phyloP scores from a whole-genome alignment of 2,797 vertebrate genomes.

The Paguma larvata region DNA sequence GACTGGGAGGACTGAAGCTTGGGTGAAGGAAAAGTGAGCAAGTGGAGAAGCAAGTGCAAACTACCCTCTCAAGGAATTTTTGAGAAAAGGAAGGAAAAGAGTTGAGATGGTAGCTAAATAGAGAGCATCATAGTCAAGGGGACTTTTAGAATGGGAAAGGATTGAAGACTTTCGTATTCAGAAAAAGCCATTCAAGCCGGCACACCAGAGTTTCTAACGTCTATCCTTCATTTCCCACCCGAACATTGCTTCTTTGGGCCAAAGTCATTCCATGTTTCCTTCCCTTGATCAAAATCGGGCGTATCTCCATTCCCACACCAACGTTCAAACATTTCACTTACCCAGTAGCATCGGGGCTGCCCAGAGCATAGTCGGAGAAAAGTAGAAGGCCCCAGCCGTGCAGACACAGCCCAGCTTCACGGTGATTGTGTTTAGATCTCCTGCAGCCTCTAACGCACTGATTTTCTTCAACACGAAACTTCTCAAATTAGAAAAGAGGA shows the following conservation, averaged over 20 bases:
- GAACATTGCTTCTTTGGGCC: background rate
- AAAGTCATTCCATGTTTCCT: background rate
- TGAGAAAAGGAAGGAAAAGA: background rate
- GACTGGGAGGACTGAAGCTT: background rate
- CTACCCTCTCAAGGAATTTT: background rate
- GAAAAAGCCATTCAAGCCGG: background rate
- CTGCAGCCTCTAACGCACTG: slow-evolving; percentile 37
- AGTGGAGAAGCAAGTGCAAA: background rate
- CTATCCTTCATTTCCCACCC: background rate
- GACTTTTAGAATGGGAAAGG: background rate
- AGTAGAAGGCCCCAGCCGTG: background rate
- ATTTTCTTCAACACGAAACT: slow-evolving; percentile 62
- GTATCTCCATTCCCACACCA: background rate
- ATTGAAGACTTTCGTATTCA: background rate
- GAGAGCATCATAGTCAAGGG: background rate
- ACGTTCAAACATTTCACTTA: slow-evolving; percentile 62
- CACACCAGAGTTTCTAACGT: background rate
- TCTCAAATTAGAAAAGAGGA: slow-evolving; percentile 83
- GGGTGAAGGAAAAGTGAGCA: background rate
- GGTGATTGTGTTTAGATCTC: background rate
- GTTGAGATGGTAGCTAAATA: background rate
- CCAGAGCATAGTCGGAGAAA: slow-evolving; percentile 45
- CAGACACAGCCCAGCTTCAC: slow-evolving; percentile 28
- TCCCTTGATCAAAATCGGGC: background rate
- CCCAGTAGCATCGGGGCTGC: slow-evolving; percentile 49